Conservation (phyloP, 2,113 vertebrate genomes). For the Etheostoma cragini region DNA sequence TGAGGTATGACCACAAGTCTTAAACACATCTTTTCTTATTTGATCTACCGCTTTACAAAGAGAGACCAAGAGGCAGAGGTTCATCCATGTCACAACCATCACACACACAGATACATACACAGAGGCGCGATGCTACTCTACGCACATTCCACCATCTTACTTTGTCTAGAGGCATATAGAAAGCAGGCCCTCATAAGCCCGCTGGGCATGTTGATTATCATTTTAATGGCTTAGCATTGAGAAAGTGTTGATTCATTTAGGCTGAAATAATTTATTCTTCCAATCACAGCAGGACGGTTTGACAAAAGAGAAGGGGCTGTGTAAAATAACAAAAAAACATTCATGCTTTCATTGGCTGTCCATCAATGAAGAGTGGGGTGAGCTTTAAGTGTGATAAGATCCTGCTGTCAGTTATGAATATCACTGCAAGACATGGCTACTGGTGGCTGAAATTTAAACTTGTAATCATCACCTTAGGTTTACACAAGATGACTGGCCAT, state of each 20-base stretch:
- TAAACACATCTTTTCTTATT: slow-evolving; percentile 32
- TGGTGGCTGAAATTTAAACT: slow-evolving; percentile 20
- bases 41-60: slow-evolving; percentile 19
- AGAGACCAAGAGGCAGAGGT: slow-evolving; percentile 4
- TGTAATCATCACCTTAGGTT: slow-evolving; percentile 1
- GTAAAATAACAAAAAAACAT: slow-evolving; percentile 10
- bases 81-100: slow-evolving; percentile 14
- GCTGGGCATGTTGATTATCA: slow-evolving; percentile 49
- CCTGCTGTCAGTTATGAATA: background rate
- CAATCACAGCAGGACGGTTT: slow-evolving; percentile 24
- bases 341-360: slow-evolving; percentile 38
- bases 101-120: slow-evolving; percentile 10
- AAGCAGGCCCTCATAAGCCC: slow-evolving; percentile 33
- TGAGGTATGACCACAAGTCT: slow-evolving; percentile 26
- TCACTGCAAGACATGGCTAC: background rate
- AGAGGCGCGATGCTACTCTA: background rate
- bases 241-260: slow-evolving; percentile 50
- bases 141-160: slow-evolving; percentile 29
- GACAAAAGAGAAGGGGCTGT: slow-evolving; percentile 35
- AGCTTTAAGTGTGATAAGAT: slow-evolving; percentile 25
- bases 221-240: slow-evolving; percentile 47
- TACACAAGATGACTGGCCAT: background rate
- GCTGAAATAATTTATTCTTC: slow-evolving; percentile 59
- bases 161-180: slow-evolving; percentile 40
- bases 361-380: slow-evolving; percentile 17